These are phyloP conservation scores for Leptothorax acervorum DNA, from an alignment of 2,888 invertebrate species.

Conservation along the genomic window DNA sequence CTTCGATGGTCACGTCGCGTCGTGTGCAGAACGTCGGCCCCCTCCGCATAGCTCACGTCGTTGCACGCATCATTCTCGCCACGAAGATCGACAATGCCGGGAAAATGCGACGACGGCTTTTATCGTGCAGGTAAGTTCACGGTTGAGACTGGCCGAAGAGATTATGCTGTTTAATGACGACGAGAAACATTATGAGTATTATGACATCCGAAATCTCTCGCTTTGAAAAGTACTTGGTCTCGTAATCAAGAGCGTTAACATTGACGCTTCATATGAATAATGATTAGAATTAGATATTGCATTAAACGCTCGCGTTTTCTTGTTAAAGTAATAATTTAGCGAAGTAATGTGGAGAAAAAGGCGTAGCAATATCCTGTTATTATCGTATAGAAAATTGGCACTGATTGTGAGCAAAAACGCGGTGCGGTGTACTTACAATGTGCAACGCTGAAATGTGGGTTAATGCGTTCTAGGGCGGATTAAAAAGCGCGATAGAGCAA, in stretches of 20 bases:
- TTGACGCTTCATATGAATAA: neutral
- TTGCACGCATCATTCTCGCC: conserved; percentile 42
- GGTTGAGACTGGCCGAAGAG: neutral
- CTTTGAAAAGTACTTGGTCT: neutral
- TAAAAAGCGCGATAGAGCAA: conserved; percentile 25
- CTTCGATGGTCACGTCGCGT: conserved; percentile 50
- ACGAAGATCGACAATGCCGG: conserved; percentile 36
- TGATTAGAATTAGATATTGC: neutral
- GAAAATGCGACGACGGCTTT: conserved; percentile 38
- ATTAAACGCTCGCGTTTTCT: neutral
- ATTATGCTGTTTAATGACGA: neutral
- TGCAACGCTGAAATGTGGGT: conserved; percentile 22
- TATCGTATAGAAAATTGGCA: conserved; percentile 18
- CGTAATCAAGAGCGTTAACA: neutral
- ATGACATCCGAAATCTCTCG: neutral
- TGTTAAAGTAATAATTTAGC: neutral
- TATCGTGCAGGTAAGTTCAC: conserved; percentile 42
- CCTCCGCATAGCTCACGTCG: conserved; percentile 21
- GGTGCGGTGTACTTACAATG: neutral
- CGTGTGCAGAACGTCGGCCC: conserved; percentile 21
- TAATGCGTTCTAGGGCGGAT: conserved; percentile 27
- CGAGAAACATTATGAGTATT: neutral
- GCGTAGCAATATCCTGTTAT: neutral
- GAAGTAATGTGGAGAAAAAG: neutral
- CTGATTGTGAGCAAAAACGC: neutral